Evolutionary conservation across 2,797 vertebrate genomes (phyloP).

Genomic region (Falco concolor): DNA sequence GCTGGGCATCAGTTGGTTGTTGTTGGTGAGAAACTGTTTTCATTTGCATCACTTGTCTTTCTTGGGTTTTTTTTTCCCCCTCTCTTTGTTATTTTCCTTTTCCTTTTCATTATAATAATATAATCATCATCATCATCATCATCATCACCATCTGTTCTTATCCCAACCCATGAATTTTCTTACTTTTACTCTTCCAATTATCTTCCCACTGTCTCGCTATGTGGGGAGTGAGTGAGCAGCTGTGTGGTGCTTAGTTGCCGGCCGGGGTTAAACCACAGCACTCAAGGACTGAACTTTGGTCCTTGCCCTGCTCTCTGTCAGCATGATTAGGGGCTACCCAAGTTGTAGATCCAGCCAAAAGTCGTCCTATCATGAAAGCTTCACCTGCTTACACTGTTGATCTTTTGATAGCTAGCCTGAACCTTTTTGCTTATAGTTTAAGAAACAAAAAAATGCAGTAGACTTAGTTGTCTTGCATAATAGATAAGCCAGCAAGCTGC

Average conservation of each 20-base stretch:
- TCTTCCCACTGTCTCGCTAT: accelerated
- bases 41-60: neutral
- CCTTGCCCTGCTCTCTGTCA: neutral
- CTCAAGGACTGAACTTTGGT: neutral
- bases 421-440: neutral
- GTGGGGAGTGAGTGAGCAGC: neutral
- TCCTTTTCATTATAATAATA: too few relatives aligned
- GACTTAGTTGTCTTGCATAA: neutral
- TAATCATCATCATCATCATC: neutral
- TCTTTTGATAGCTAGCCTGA: neutral
- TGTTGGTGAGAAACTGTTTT: neutral
- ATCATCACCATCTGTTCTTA: too few relatives aligned
- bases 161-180: neutral
- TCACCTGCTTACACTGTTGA: neutral
- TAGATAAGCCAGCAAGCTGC: neutral
- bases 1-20: neutral
- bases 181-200: neutral
- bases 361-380: neutral
- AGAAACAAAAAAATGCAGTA: neutral
- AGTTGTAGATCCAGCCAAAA: neutral
- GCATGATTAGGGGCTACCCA: neutral
- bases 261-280: neutral
- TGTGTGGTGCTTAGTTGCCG: neutral
- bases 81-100: neutral
- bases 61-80: neutral